Evolutionary conservation across 1,140 invertebrate species (phyloP).

Genomic region (Solenopsis fugax): DNA sequence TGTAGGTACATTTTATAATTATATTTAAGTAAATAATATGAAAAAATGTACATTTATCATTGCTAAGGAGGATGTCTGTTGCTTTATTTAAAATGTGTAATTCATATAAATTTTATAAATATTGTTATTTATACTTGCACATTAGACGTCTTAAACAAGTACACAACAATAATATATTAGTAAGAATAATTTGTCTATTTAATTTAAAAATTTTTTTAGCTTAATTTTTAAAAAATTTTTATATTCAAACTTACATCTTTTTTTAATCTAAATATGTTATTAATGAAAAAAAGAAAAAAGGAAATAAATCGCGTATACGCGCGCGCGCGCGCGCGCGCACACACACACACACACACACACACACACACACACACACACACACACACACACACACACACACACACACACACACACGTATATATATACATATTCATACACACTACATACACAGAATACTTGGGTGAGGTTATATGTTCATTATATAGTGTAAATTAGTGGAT

Average conservation of each 20-base stretch:
- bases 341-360: no score
- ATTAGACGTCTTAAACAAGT: neutral
- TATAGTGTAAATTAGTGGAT: neutral
- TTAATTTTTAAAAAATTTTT: slow-evolving; percentile 8
- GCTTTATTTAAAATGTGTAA: slow-evolving; percentile 59
- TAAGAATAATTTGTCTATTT: neutral
- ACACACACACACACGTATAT: neutral
- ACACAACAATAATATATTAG: neutral
- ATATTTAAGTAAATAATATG: neutral
- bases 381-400: neutral
- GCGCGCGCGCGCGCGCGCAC: neutral
- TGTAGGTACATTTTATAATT: neutral
- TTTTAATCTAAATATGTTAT: slow-evolving; percentile 19
- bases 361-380: neutral
- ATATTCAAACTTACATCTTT: neutral
- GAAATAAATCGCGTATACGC: neutral
- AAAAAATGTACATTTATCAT: slow-evolving; percentile 13
- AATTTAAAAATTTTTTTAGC: neutral
- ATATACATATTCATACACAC: neutral
- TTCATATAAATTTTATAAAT: slow-evolving; percentile 65
- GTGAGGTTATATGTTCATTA: slow-evolving; percentile 9
- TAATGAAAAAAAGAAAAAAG: neutral
- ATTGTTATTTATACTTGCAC: slow-evolving; percentile 8
- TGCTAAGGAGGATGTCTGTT: neutral
- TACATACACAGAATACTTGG: neutral